Base-by-base conservation (phyloP, 1,140 invertebrate genomes). In the Drosophila prosaltans region DNA sequence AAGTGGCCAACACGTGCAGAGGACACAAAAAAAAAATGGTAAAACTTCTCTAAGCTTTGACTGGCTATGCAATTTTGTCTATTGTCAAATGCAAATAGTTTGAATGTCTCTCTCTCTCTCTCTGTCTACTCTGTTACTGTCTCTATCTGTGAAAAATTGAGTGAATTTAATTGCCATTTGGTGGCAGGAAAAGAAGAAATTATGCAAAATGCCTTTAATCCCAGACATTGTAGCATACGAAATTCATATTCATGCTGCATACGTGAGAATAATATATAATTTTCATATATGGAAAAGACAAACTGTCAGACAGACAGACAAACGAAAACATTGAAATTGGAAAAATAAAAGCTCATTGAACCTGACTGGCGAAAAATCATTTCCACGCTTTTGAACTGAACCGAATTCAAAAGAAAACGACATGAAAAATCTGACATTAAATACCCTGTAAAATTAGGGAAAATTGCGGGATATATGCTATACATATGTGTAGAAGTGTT, bases 81-180 rank as follows among this genome's bases (percentile, higher is more conserved):
- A 40, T 64, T 77, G 65, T 71, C 70, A 74, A 67, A 76, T 67
- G 66, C 40, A 67, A 81, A 75, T 76, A 74, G 68, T 84, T 80
- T 32, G 43, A 21, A 32, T 26, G 21, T 51, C 45, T 51, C 45
- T 16, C 41, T 43, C 41, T 5, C 41, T 43, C 41, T 43, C 41
- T 16, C 41, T 36, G 3, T 36, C 41, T 43, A 0, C 3, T 43
- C 8, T 26, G n/a, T 10, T 21, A 10, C 66, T 54, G 39, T 43
- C 65, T 66, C 54, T 67, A 65, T 67, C 62, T 62, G 69, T 59
- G 68, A 45, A 74, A 74, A 77, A 77, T 85, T 73, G 83, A 86
- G 48, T 88, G 83, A 60, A 82, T 88, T 86, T 86, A 88, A 88
- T 89, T 88, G 80, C 76, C 55, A 69, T 51, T 51, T 51, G 45